Evolutionary conservation across 2,797 vertebrate species (phyloP).

Genomic region (Gymnocypris eckloni): DNA sequence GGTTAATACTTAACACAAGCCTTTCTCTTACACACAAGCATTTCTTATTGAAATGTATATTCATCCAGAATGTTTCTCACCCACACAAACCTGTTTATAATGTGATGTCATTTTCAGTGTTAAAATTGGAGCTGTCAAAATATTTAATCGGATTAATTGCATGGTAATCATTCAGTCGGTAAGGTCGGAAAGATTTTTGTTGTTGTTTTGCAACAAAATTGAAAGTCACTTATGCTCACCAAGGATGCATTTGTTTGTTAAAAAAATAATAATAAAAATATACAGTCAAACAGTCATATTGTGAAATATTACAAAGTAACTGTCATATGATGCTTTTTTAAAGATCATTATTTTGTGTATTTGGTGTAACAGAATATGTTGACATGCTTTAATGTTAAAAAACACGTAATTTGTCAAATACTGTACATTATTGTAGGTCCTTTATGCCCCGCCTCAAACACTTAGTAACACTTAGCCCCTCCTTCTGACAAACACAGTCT

Average conservation of each 20-base stretch:
- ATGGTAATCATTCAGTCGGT: no score
- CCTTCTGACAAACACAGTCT: no score
- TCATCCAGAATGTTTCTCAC: background rate
- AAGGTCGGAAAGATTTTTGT: background rate
- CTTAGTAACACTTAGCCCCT: no score
- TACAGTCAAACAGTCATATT: background rate
- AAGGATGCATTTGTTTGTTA: background rate
- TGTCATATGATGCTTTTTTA: no score
- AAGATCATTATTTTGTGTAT: no score
- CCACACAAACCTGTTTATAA: slow-evolving; percentile 3
- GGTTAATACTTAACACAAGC: slow-evolving; percentile 40
- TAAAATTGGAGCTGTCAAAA: background rate
- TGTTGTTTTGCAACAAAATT: no score
- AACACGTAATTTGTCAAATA: no score
- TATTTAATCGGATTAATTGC: background rate
- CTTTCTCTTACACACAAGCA: background rate
- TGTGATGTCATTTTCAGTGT: background rate
- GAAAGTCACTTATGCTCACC: background rate
- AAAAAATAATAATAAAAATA: accelerated
- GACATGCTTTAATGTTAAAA: no score
- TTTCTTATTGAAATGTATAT: background rate
- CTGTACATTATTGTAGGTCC: no score
- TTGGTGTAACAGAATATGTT: no score
- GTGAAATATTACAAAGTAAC: background rate
- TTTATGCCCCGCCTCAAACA: no score